Evolutionary conservation across 2,888 invertebrate species (phyloP).

Genomic region (Agriotes lineatus): DNA sequence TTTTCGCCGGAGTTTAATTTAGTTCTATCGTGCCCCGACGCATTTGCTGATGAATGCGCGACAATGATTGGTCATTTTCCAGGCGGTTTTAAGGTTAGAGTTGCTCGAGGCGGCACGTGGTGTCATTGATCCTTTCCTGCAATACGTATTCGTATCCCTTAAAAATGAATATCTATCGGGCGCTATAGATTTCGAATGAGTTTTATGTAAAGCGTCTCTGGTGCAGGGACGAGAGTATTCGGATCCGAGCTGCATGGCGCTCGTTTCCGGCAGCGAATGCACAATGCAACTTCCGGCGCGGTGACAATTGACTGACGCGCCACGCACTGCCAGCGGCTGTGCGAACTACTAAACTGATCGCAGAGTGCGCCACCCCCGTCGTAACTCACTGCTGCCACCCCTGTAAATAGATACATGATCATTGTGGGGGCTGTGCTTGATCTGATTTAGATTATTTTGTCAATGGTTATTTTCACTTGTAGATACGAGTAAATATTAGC

Average conservation of each 20-base stretch:
- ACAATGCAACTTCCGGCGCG: slow-evolving; percentile 62
- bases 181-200: slow-evolving; percentile 27
- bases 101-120: background rate
- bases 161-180: slow-evolving; percentile 11
- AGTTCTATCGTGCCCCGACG: background rate
- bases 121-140: slow-evolving; percentile 23
- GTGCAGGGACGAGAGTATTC: slow-evolving; percentile 36
- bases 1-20: slow-evolving; percentile 16
- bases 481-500: slow-evolving; percentile 17
- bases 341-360: slow-evolving; percentile 52
- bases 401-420: slow-evolving; percentile 52
- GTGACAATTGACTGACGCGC: slow-evolving; percentile 64
- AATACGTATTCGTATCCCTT: slow-evolving; percentile 5
- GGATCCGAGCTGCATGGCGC: slow-evolving; percentile 62
- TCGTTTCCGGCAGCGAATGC: slow-evolving; percentile 65
- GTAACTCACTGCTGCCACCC: slow-evolving; percentile 42
- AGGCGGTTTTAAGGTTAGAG: too few species aligned
- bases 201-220: slow-evolving; percentile 40
- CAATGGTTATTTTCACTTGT: slow-evolving; percentile 43
- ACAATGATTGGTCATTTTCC: background rate
- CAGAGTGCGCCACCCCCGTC: slow-evolving; percentile 37
- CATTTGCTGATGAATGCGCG: background rate
- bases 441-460: slow-evolving; percentile 55
- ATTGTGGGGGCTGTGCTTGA: slow-evolving; percentile 52
- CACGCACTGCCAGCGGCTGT: slow-evolving; percentile 61